These are phyloP conservation scores for Ploceus nigricollis DNA, from an alignment of 2,113 vertebrate genomes.

Conservation along the genomic window DNA sequence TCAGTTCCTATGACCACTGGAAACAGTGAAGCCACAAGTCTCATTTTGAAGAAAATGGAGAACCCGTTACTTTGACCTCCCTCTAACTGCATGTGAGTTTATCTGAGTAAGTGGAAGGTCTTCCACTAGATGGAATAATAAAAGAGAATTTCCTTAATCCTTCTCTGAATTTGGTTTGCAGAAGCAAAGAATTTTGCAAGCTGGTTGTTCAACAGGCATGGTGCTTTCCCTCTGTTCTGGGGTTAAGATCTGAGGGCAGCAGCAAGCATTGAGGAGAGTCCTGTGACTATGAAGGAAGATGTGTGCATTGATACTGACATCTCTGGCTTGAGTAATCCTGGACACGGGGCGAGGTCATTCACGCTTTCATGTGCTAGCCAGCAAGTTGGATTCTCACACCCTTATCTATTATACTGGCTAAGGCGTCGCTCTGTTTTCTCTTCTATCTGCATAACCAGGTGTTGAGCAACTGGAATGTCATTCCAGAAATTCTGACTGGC, in stretches of 20 bases:
- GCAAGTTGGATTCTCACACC: conserved; percentile 50
- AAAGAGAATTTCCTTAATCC: background rate
- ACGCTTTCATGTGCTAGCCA: conserved; percentile 56
- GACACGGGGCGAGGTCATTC: conserved; percentile 29
- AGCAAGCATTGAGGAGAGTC: background rate
- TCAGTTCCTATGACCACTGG: background rate
- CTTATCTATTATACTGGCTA: conserved; percentile 47
- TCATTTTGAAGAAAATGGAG: background rate
- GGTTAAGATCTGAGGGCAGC: background rate
- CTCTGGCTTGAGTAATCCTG: conserved; percentile 56
- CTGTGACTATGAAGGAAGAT: conserved; percentile 5
- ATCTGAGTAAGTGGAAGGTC: background rate
- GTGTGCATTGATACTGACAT: conserved; percentile 30
- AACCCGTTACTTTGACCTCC: background rate
- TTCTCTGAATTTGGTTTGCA: background rate
- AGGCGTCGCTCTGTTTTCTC: conserved; percentile 59
- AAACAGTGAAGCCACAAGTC: background rate
- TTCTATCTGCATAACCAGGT: conserved; percentile 51
- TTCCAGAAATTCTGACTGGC: conserved; percentile 59
- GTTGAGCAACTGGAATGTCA: conserved; percentile 58
- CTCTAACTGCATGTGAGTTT: background rate
- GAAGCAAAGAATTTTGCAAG: background rate
- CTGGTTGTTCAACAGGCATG: accelerated
- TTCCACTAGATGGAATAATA: background rate
- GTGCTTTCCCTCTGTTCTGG: background rate